Base-by-base conservation (phyloP, 2,797 vertebrate species). In the Cynopterus sphinx region DNA sequence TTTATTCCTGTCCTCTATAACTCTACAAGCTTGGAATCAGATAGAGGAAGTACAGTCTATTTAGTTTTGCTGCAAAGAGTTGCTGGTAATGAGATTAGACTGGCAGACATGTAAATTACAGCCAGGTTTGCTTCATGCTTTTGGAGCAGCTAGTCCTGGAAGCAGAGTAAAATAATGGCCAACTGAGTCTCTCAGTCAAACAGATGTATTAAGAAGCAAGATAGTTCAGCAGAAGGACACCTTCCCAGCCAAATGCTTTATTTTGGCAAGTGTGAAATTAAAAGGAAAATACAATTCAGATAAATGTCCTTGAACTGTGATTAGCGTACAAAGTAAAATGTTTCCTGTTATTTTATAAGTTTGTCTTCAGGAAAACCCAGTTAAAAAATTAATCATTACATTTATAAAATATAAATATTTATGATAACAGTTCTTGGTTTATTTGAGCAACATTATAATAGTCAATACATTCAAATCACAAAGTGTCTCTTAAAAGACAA, bases 401-500 rank as follows among this genome's bases (percentile, higher is more conserved):
- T 92, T 90, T 49, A 71, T 89, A 74, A 95, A 86, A 67, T 83
- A 86, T 73, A 36, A 17, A 70, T 87, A 74, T 79, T 96, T 93
- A 39, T 70, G 26, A 28, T 94, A 92, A 93, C 15, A 78, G 43
- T 65, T 88, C 24, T 26, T 5, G 12, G 57, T 92, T 59, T 17
- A 4, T 94, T 92, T 96, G 11, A 57, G 55, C 86, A 95, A 41
- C 39, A 57, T 51, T 51, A 36, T 89, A 91, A 41, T 65, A 74
- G 13, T 71, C n/a, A 68, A 65, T 87, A 8, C 49, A 95, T 93
- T 91, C 24, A 91, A 81, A 65, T 94, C 36, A 73, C 51, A 84
- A 95, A 63, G 46, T 97, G 16, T 97, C 73, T 95, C 4, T 96
- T 96, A 96, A 96, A 95, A 57, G 57, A 49, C 33, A 95, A 97